These are phyloP conservation scores for Apodemus speciosus DNA, from an alignment of 2,113 vertebrate species.

Conservation along the genomic window DNA sequence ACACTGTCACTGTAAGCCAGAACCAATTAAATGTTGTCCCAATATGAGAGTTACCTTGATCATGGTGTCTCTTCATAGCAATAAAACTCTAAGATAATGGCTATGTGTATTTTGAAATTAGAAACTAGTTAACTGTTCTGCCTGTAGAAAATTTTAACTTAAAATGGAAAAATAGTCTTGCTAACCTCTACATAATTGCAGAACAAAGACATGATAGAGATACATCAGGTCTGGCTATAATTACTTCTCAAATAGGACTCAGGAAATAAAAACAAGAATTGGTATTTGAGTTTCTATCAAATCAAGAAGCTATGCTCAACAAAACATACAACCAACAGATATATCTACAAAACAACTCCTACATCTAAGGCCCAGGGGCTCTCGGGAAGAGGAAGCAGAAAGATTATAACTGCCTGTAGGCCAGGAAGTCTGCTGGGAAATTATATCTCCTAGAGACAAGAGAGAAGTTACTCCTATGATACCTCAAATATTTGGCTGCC, in stretches of 20 bases:
- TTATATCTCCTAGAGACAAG: neutral
- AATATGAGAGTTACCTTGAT: no score
- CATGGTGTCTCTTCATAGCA: no score
- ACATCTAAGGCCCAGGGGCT: neutral
- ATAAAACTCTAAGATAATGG: neutral
- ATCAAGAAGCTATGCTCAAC: neutral
- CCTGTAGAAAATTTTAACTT: neutral
- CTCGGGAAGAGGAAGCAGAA: neutral
- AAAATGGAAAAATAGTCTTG: neutral
- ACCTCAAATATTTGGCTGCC: neutral
- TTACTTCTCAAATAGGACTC: neutral
- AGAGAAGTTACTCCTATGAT: neutral
- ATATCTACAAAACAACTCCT: neutral
- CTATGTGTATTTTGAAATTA: neutral
- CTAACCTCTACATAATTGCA: neutral
- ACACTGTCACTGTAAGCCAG: no score
- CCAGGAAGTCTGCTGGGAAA: neutral
- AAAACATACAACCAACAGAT: neutral
- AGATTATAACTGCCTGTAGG: no score
- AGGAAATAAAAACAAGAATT: neutral
- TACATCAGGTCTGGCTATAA: neutral
- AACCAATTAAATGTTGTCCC: no score
- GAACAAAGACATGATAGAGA: neutral
- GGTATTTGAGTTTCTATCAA: neutral
- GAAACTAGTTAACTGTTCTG: neutral